A percentile compares a stretch with the other conserved stretches of the same genome.
Evolutionary conservation across 2,888 invertebrate genomes (phyloP).

Genomic region (Metellina segmentata): DNA sequence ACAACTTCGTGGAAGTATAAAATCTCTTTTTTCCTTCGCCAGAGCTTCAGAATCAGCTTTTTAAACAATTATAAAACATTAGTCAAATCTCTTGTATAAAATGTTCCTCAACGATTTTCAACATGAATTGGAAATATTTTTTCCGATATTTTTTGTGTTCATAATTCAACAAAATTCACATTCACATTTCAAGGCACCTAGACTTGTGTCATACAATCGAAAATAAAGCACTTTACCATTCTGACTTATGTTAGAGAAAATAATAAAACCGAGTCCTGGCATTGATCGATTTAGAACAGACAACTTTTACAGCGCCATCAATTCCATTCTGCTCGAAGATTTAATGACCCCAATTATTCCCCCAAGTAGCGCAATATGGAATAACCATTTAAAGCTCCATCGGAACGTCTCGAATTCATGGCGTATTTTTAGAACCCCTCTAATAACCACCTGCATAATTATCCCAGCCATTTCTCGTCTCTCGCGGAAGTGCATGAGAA

Average conservation of each 20-base stretch:
- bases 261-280: not conserved
- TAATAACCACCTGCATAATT: not conserved
- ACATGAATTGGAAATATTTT: too few relatives aligned
- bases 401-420: not conserved
- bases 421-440: not conserved
- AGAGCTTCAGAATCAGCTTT: too few relatives aligned
- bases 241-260: not conserved
- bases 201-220: too few relatives aligned
- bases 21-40: too few relatives aligned
- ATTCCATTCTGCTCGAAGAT: not conserved
- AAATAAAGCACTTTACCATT: too few relatives aligned
- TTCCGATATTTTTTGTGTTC: too few relatives aligned
- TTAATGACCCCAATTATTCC: not conserved
- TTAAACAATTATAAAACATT: too few relatives aligned
- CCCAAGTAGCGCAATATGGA: not conserved
- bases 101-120: too few relatives aligned
- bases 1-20: too few relatives aligned
- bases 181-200: too few relatives aligned
- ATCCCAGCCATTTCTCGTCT: not conserved
- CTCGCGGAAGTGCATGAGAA: not conserved
- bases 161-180: too few relatives aligned
- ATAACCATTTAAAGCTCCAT: not conserved
- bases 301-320: not conserved
- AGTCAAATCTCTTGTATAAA: too few relatives aligned
- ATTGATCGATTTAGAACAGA: not conserved